Conservation (phyloP, 2,888 invertebrate species). For the Neoscelio sp. region DNA sequence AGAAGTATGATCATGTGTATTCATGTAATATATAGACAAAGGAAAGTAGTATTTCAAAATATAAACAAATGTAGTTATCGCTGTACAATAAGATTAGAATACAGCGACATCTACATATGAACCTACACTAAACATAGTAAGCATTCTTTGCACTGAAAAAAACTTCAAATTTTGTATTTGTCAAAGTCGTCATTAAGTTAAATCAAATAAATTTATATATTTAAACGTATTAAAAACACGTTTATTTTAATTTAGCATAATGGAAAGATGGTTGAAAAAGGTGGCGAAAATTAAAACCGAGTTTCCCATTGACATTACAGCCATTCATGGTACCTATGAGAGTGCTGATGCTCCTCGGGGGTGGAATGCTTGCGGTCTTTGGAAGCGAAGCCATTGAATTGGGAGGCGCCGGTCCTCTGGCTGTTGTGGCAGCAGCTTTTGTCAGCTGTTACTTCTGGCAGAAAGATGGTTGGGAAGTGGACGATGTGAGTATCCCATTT, state of each 20-base stretch:
- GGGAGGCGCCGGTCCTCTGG: slow-evolving; percentile 91
- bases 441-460: slow-evolving; percentile 93
- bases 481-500: slow-evolving; percentile 84
- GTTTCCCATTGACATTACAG: slow-evolving; percentile 75
- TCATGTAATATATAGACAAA: too few relatives aligned
- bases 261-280: slow-evolving; percentile 20
- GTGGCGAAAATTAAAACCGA: slow-evolving; percentile 14
- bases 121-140: too few relatives aligned
- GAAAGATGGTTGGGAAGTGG: slow-evolving; percentile 93
- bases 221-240: too few relatives aligned
- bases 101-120: too few relatives aligned
- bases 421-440: slow-evolving; percentile 92
- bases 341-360: slow-evolving; percentile 90
- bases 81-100: too few relatives aligned
- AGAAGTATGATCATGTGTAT: too few relatives aligned
- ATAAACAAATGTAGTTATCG: too few relatives aligned
- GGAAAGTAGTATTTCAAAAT: too few relatives aligned
- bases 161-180: too few relatives aligned
- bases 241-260: slow-evolving; percentile 29
- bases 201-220: too few relatives aligned
- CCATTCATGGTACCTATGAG: slow-evolving; percentile 92
- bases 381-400: slow-evolving; percentile 92
- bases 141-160: too few relatives aligned
- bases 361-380: slow-evolving; percentile 93
- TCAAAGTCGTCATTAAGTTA: too few relatives aligned